Conservation (phyloP, 2,888 invertebrate species). For the Trissolcus japonicus region DNA sequence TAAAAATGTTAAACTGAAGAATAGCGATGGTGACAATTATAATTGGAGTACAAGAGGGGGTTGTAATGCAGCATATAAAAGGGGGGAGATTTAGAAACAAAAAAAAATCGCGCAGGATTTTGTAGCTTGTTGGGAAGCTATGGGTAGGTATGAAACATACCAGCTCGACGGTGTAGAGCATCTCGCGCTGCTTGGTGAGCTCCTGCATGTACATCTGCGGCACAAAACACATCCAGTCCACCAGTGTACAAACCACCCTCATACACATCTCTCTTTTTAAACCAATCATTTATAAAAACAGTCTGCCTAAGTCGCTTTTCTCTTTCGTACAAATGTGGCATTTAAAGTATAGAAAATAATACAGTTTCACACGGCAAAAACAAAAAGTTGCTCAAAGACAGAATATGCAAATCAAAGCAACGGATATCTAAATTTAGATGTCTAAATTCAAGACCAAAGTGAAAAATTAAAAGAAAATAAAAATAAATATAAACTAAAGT, state of each 20-base stretch:
- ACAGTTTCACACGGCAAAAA: conserved; percentile 37
- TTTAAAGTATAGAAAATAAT: conserved; percentile 40
- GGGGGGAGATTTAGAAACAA: conserved; percentile 34
- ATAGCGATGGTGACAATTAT: conserved; percentile 18
- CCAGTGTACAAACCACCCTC: conserved; percentile 73
- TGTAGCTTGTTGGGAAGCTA: conserved; percentile 62
- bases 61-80: neutral
- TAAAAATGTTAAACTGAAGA: conserved; percentile 3
- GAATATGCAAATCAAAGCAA: conserved; percentile 19
- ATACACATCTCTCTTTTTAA: conserved; percentile 60
- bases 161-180: conserved; percentile 89
- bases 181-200: conserved; percentile 91
- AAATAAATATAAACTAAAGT: conserved; percentile 7
- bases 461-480: conserved; percentile 1
- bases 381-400: conserved; percentile 49
- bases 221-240: conserved; percentile 76
- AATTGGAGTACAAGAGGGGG: neutral
- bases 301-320: conserved; percentile 55
- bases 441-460: conserved; percentile 1
- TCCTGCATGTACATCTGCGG: conserved; percentile 92
- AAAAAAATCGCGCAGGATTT: conserved; percentile 46
- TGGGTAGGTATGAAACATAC: conserved; percentile 79
- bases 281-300: conserved; percentile 14
- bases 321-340: conserved; percentile 51
- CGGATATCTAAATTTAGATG: neutral